Evolutionary conservation across 1,140 invertebrate species (phyloP).

Genomic region (Reticulitermes speratus): DNA sequence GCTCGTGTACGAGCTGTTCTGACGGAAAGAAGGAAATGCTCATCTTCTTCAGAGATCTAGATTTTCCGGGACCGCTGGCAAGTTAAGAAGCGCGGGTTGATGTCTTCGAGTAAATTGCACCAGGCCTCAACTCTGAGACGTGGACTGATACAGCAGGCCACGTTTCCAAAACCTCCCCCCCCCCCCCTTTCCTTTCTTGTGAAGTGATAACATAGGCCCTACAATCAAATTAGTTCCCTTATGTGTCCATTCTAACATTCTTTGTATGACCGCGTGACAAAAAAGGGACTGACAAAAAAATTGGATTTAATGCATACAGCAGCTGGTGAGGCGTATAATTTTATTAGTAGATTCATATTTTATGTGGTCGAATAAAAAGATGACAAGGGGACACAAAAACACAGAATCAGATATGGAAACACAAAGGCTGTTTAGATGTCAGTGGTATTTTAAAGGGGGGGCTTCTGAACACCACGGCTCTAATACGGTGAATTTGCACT

Average conservation of each 20-base stretch:
- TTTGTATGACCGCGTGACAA: neutral
- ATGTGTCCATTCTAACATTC: neutral
- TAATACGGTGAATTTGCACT: too few species aligned
- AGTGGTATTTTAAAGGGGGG: too few species aligned
- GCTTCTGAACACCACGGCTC: too few species aligned
- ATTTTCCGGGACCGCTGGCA: conserved; percentile 2
- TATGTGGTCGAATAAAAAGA: neutral
- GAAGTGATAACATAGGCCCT: neutral
- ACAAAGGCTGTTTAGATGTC: too few species aligned
- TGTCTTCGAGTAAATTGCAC: neutral
- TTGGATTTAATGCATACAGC: neutral
- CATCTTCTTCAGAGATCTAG: neutral
- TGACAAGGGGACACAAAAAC: neutral
- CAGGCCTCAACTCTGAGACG: neutral
- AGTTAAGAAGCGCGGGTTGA: neutral
- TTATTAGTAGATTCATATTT: neutral
- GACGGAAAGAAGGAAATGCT: neutral
- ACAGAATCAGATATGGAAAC: neutral
- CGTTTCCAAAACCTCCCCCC: neutral
- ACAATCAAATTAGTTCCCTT: neutral
- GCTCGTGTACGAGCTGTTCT: neutral
- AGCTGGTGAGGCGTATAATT: neutral
- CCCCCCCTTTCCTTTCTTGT: neutral
- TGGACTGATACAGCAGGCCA: neutral
- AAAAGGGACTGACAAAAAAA: neutral